Evolutionary conservation across 2,113 vertebrate genomes (phyloP).

Genomic region (Aegotheles bennettii): DNA sequence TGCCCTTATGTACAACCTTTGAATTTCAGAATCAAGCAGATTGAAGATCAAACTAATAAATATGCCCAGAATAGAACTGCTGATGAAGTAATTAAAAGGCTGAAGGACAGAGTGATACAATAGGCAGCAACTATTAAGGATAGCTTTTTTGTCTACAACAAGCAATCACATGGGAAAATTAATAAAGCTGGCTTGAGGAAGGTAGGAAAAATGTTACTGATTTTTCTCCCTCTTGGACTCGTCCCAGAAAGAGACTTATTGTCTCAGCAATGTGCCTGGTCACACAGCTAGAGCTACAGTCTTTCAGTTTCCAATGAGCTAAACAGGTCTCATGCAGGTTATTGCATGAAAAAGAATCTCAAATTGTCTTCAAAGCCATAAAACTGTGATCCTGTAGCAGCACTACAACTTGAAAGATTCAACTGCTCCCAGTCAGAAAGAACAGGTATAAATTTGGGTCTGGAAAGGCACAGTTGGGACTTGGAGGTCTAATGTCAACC

Average conservation of each 20-base stretch:
- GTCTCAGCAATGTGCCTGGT: background rate
- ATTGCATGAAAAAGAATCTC: background rate
- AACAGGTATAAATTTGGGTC: background rate
- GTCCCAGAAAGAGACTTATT: background rate
- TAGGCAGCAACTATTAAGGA: constrained; percentile 34
- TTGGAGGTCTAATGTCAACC: background rate
- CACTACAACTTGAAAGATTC: background rate
- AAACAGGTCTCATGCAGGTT: background rate
- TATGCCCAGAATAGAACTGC: background rate
- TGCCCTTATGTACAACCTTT: background rate
- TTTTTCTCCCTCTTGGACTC: background rate
- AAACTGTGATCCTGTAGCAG: background rate
- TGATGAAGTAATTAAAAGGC: constrained; percentile 53
- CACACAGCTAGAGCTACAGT: background rate
- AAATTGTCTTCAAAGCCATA: background rate
- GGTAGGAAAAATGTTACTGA: constrained; percentile 20
- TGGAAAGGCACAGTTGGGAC: background rate
- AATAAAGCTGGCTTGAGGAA: constrained; percentile 46
- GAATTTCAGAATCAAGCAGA: constrained; percentile 50
- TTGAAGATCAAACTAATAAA: background rate
- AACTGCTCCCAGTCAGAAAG: background rate
- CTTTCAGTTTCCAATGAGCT: background rate
- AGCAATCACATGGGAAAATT: constrained; percentile 23
- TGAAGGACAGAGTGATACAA: constrained; percentile 31
- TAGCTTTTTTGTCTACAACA: constrained; percentile 44